phyloP scores from a whole-genome alignment of 2,888 invertebrate genomes.

The Diaperis boleti region DNA sequence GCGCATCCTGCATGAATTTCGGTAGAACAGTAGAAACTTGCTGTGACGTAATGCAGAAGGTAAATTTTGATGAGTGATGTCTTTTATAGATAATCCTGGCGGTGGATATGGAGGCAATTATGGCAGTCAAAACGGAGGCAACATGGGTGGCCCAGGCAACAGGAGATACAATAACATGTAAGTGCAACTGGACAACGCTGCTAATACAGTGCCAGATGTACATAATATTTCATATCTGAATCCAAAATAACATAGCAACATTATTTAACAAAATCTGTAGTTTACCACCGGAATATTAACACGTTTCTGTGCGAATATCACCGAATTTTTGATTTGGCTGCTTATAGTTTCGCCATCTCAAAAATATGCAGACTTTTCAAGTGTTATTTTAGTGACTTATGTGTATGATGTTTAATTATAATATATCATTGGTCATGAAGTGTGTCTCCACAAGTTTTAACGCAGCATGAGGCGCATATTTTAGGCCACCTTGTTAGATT shows the following conservation, averaged over 20 bases:
- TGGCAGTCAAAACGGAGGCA: constrained; percentile 65
- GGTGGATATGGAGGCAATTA: constrained; percentile 65
- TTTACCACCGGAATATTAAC: constrained; percentile 34
- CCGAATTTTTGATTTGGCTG: constrained; percentile 31
- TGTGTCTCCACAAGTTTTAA: constrained; percentile 24
- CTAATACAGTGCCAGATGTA: constrained; percentile 52
- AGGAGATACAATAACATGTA: constrained; percentile 61
- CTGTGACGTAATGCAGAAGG: neutral
- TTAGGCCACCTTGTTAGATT: constrained; percentile 36
- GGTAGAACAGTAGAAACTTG: neutral
- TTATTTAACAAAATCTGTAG: constrained; percentile 22
- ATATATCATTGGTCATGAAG: constrained; percentile 36
- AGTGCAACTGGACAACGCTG: constrained; percentile 54
- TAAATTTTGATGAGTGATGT: constrained; percentile 9
- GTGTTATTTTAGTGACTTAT: constrained; percentile 39
- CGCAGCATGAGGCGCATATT: constrained; percentile 11
- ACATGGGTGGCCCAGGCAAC: constrained; percentile 64
- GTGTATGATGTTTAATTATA: constrained; percentile 47
- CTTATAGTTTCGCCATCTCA: constrained; percentile 15
- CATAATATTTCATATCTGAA: constrained; percentile 43
- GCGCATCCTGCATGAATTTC: constrained; percentile 17
- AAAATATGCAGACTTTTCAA: constrained; percentile 18
- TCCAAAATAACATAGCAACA: constrained; percentile 25
- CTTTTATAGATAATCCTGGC: constrained; percentile 59
- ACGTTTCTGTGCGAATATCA: constrained; percentile 25